Conservation (phyloP, 2,888 invertebrate genomes). For the Cerastis rubricosa region DNA sequence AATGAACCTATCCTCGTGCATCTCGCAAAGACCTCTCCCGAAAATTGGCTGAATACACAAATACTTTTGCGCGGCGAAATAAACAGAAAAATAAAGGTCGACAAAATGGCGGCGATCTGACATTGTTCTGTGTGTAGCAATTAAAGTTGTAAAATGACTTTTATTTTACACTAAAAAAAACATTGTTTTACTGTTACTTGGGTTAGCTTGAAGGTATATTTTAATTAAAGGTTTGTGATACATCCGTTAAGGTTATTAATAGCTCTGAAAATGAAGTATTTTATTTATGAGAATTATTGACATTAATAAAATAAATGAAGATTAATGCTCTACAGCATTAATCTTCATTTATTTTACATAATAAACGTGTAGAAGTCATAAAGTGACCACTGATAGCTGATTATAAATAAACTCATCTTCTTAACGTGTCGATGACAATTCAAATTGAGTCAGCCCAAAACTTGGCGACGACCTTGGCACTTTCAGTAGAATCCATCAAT, state of each 20-base stretch:
- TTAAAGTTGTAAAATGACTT: conserved; percentile 59
- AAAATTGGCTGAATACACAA: conserved; percentile 68
- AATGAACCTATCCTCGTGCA: conserved; percentile 56
- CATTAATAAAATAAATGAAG: background rate
- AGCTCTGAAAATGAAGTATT: background rate
- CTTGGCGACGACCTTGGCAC: no score
- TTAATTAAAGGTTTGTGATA: conserved; percentile 19
- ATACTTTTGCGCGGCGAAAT: conserved; percentile 63
- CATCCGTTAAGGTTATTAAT: background rate
- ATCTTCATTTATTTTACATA: background rate
- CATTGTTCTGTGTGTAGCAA: conserved; percentile 54
- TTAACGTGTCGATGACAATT: no score
- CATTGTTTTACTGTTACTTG: conserved; percentile 26
- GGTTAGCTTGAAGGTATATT: conserved; percentile 14
- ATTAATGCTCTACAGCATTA: background rate
- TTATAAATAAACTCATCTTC: background rate
- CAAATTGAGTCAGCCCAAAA: no score
- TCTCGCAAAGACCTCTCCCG: conserved; percentile 52
- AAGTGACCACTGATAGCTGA: background rate
- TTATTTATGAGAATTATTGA: background rate
- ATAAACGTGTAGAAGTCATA: background rate
- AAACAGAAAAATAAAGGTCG: conserved; percentile 61
- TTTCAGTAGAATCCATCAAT: no score
- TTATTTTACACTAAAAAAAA: conserved; percentile 25
- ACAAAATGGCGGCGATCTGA: conserved; percentile 52